Conservation (phyloP, 2,888 invertebrate genomes). For the Dyspetes luteomarginatus region DNA sequence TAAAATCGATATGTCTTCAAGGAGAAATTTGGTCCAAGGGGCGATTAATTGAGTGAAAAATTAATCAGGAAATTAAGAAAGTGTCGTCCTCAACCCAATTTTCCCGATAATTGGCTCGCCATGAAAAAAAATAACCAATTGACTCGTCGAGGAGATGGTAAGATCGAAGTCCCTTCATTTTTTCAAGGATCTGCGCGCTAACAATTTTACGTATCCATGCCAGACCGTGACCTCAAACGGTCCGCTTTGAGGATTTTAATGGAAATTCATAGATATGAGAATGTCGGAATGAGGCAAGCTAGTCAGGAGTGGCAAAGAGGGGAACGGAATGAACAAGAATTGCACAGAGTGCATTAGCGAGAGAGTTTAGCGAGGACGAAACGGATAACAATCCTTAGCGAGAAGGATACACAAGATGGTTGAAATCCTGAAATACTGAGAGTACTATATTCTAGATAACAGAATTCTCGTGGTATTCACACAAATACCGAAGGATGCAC, state of each 20-base stretch:
- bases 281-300: constrained; percentile 2
- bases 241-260: constrained; percentile 28
- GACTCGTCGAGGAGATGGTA: neutral
- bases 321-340: neutral
- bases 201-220: constrained; percentile 18
- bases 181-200: constrained; percentile 2
- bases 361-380: neutral
- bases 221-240: constrained; percentile 50
- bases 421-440: constrained; percentile 7
- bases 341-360: constrained; percentile 23
- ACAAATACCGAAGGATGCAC: neutral
- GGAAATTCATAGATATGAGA: constrained; percentile 30
- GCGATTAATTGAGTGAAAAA: neutral
- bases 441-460: constrained; percentile 12
- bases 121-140: neutral
- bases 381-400: neutral
- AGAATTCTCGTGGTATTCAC: neutral
- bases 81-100: neutral
- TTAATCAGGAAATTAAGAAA: neutral
- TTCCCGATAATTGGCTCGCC: neutral
- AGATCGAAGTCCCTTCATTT: constrained; percentile 18
- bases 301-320: neutral
- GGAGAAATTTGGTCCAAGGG: too few relatives aligned
- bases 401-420: constrained; percentile 16
- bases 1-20: too few relatives aligned